Evolutionary conservation across 1,140 invertebrate genomes (phyloP).

Genomic region (Drosophila cardini): DNA sequence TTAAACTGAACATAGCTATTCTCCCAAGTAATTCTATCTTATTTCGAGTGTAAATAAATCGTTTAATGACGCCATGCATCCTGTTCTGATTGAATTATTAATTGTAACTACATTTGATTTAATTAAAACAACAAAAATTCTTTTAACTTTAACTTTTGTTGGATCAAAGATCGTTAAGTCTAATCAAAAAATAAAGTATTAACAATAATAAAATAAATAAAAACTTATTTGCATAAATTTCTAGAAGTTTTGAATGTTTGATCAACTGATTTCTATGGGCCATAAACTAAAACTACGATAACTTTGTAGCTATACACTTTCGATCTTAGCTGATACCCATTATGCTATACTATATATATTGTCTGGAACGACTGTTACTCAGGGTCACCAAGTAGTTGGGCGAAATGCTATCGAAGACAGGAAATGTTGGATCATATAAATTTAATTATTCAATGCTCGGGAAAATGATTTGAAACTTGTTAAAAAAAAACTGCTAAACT

Average conservation of each 20-base stretch:
- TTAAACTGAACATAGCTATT: conserved; percentile 4
- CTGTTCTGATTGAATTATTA: conserved; percentile 14
- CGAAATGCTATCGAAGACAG: conserved; percentile 17
- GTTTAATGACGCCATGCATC: conserved; percentile 7
- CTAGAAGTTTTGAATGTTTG: background rate
- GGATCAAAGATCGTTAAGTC: background rate
- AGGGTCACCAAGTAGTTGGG: conserved; percentile 22
- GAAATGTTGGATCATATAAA: conserved; percentile 13
- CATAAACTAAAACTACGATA: conserved; percentile 20
- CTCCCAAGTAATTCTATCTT: background rate
- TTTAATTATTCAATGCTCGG: background rate
- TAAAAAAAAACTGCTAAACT: conserved; percentile 34
- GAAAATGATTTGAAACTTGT: conserved; percentile 31
- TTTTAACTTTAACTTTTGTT: conserved; percentile 4
- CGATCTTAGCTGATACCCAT: conserved; percentile 6
- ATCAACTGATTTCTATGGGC: conserved; percentile 12
- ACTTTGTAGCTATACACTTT: conserved; percentile 1
- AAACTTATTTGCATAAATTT: conserved; percentile 6
- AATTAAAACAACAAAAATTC: background rate
- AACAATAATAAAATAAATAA: background rate
- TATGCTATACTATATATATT: background rate
- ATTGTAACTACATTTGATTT: conserved; percentile 14
- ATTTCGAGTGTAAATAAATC: background rate
- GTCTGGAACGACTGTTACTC: conserved; percentile 10
- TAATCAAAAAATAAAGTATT: background rate